phyloP scores from a whole-genome alignment of 2,113 vertebrate genomes.

The Canis aureus region DNA sequence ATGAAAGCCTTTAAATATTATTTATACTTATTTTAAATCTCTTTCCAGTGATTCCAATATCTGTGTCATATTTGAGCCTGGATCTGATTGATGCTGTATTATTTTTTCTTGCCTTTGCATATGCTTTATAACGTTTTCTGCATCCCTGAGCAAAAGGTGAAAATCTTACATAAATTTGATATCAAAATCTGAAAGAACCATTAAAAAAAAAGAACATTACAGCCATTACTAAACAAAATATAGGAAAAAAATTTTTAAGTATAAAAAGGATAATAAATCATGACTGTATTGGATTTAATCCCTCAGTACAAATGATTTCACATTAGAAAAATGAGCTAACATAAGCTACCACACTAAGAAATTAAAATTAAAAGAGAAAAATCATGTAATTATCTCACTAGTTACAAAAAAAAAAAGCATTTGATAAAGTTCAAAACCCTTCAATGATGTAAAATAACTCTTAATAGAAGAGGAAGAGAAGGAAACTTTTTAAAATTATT shows the following conservation, averaged over 20 bases:
- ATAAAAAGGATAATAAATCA: background rate
- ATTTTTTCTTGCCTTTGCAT: background rate
- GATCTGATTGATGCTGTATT: background rate
- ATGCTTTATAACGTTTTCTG: conserved; percentile 27
- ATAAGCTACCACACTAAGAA: background rate
- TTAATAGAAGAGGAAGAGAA: background rate
- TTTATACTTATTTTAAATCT: conserved; percentile 11
- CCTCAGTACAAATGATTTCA: background rate
- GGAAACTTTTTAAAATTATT: background rate
- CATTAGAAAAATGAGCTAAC: background rate
- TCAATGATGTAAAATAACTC: background rate
- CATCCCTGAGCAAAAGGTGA: background rate
- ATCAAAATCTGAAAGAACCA: background rate
- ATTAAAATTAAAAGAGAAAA: background rate
- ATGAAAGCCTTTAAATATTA: conserved; percentile 7
- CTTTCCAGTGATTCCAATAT: conserved; percentile 26
- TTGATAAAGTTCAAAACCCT: background rate
- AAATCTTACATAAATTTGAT: background rate
- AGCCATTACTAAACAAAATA: background rate
- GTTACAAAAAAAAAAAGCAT: background rate
- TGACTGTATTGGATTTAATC: background rate
- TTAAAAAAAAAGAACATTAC: background rate
- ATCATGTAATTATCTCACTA: background rate
- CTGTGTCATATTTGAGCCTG: conserved; percentile 19
- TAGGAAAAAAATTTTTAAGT: conserved; percentile 11